These are phyloP conservation scores for Gopherus evgoodei DNA, from an alignment of 2,113 vertebrate species.

Conservation along the genomic window DNA sequence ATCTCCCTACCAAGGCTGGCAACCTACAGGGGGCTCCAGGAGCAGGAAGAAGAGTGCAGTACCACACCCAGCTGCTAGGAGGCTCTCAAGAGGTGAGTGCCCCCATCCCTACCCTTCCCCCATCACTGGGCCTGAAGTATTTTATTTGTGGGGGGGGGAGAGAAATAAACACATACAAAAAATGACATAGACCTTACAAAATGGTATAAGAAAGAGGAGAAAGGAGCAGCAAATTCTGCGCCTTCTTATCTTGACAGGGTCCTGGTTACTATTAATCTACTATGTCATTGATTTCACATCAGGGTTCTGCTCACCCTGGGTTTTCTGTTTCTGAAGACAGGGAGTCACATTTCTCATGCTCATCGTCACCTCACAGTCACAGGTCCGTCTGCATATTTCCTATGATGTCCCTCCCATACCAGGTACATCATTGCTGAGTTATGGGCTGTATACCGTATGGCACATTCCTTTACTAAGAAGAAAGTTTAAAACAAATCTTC, in stretches of 20 bases:
- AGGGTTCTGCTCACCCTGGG: neutral
- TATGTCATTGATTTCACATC: neutral
- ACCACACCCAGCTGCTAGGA: neutral
- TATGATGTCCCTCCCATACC: neutral
- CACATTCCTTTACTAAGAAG: neutral
- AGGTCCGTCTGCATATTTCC: neutral
- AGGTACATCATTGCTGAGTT: neutral
- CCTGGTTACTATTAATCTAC: neutral
- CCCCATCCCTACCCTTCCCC: neutral
- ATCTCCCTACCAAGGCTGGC: neutral
- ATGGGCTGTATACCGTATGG: neutral
- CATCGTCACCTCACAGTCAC: neutral
- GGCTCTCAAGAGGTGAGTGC: neutral
- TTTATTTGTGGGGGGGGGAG: neutral
- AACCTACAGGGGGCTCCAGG: neutral
- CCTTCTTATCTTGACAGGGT: neutral
- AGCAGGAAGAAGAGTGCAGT: neutral
- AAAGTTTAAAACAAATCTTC: neutral
- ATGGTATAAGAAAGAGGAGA: neutral
- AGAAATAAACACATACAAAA: neutral
- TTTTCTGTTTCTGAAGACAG: neutral
- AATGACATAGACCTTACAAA: neutral
- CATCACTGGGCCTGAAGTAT: neutral
- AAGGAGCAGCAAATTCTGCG: neutral
- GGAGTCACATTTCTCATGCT: neutral